phyloP scores from a whole-genome alignment of 1,140 invertebrate genomes.

The Macrobrachium rosenbergii region DNA sequence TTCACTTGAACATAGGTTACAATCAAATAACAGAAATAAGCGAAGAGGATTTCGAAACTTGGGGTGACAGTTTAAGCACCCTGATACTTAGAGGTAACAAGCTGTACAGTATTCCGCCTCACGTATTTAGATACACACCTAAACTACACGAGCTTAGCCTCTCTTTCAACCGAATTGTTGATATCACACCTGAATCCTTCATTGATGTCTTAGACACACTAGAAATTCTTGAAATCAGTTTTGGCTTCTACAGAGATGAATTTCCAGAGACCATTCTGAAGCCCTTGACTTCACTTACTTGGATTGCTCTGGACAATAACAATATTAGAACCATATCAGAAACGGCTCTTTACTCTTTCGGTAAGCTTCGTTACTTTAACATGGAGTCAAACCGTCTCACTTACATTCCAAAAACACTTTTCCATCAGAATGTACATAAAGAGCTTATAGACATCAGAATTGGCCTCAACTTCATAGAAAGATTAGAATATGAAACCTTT shows the following conservation, averaged over 20 bases:
- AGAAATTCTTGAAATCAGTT: slow-evolving; percentile 87
- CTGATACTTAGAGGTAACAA: slow-evolving; percentile 88
- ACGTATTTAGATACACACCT: slow-evolving; percentile 78
- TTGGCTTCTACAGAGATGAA: slow-evolving; percentile 81
- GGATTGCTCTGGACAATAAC: slow-evolving; percentile 91
- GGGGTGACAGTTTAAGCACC: slow-evolving; percentile 85
- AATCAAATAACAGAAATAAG: slow-evolving; percentile 84
- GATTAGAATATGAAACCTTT: slow-evolving; percentile 77
- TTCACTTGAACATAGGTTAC: slow-evolving; percentile 88
- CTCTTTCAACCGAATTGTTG: slow-evolving; percentile 87
- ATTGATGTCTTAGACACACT: slow-evolving; percentile 80
- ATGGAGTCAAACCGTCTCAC: slow-evolving; percentile 82
- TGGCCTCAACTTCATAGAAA: slow-evolving; percentile 80
- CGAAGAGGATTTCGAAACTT: slow-evolving; percentile 81
- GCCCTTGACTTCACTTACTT: slow-evolving; percentile 81
- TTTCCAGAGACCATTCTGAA: slow-evolving; percentile 82
- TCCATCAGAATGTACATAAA: slow-evolving; percentile 79
- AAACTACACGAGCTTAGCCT: slow-evolving; percentile 85
- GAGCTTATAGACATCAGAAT: slow-evolving; percentile 83
- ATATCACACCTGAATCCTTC: slow-evolving; percentile 83
- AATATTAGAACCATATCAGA: slow-evolving; percentile 71
- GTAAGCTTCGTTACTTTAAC: slow-evolving; percentile 85
- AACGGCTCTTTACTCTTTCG: slow-evolving; percentile 67
- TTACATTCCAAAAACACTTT: slow-evolving; percentile 71
- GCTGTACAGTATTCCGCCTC: slow-evolving; percentile 80